Conservation (phyloP, 2,797 vertebrate species). For the Mus minutoides region DNA sequence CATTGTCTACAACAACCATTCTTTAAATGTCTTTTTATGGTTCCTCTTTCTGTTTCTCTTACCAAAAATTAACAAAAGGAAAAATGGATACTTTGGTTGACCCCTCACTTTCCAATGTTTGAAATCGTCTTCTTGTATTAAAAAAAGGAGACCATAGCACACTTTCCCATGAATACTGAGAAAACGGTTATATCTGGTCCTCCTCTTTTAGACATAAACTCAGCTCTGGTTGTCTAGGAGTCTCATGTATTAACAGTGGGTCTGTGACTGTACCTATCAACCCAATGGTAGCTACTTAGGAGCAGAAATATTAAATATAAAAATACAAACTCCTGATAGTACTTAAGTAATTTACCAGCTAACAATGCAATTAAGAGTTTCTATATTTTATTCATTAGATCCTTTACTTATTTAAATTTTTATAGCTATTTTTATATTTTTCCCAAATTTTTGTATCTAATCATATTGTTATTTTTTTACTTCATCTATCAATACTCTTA, state of each 20-base stretch:
- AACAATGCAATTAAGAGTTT: background rate
- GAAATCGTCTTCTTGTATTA: background rate
- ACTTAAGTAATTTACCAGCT: background rate
- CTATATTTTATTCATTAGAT: background rate
- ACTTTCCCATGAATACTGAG: background rate
- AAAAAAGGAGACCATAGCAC: constrained; percentile 35
- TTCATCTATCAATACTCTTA: background rate
- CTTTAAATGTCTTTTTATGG: background rate
- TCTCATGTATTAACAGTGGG: background rate
- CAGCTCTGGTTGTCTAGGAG: background rate
- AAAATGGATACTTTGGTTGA: background rate
- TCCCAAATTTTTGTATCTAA: background rate
- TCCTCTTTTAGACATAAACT: background rate
- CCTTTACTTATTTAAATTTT: background rate
- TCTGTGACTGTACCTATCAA: background rate
- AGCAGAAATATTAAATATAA: background rate
- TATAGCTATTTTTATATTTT: background rate
- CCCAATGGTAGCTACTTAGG: background rate
- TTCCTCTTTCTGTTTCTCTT: background rate
- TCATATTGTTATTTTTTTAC: background rate
- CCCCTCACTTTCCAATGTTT: constrained; percentile 8
- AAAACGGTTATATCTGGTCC: background rate
- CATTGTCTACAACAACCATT: background rate
- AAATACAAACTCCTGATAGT: background rate
- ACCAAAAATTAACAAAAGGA: background rate